phyloP scores from a whole-genome alignment of 1,140 invertebrate genomes.

The Zaprionus vittiger region DNA sequence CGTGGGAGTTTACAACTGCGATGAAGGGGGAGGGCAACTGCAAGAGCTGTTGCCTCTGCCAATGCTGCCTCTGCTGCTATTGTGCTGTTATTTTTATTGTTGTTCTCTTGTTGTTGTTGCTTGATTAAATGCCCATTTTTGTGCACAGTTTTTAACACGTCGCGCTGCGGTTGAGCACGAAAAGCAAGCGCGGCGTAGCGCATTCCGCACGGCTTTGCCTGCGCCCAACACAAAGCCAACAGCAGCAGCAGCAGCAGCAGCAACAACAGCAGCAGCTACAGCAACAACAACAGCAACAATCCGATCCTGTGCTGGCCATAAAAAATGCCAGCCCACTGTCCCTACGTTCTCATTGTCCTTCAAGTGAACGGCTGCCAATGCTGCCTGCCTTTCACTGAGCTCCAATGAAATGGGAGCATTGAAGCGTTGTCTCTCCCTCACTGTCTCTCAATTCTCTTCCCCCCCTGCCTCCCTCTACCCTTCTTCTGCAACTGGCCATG shows the following conservation, averaged over 20 bases:
- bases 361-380: conserved; percentile 18
- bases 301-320: not conserved
- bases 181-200: not conserved
- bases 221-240: not conserved
- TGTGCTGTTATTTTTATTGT: not conserved
- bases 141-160: conserved; percentile 72
- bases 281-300: conserved; percentile 31
- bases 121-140: conserved; percentile 72
- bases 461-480: not conserved
- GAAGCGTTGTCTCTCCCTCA: conserved; percentile 43
- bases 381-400: conserved; percentile 21
- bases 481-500: conserved; percentile 34
- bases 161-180: conserved; percentile 18
- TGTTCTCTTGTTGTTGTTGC: conserved; percentile 8
- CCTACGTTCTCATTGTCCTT: conserved; percentile 60
- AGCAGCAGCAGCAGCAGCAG: conserved; percentile 20
- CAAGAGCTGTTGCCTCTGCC: not conserved
- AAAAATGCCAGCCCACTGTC: conserved; percentile 21
- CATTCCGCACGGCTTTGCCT: conserved; percentile 6
- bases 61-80: not conserved
- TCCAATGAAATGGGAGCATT: conserved; percentile 62
- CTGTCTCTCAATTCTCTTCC: not conserved
- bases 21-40: not conserved
- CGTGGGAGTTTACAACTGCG: conserved; percentile 41
- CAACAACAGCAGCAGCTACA: conserved; percentile 3